Percentiles rank a stretch among this genome's conserved stretches.
phyloP scores from a whole-genome alignment of 2,888 invertebrate species.

The Caenorhabditis sp. region DNA sequence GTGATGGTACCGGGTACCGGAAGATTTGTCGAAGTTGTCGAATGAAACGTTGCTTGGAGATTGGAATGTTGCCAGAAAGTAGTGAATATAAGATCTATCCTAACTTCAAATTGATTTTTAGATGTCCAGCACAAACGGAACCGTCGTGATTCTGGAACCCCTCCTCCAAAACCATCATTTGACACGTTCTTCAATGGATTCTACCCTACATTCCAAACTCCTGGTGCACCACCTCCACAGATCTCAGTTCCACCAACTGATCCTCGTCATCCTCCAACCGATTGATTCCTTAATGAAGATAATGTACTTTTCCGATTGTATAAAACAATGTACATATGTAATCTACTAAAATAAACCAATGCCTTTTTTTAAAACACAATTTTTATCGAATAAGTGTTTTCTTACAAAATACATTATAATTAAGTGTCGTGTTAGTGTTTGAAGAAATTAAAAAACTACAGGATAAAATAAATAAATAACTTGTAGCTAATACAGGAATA shows the following conservation, averaged over 20 bases:
- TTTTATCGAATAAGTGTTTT: too few relatives aligned
- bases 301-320: too few relatives aligned
- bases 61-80: slow-evolving; percentile 83
- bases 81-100: slow-evolving; percentile 29
- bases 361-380: too few relatives aligned
- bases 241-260: slow-evolving; percentile 14
- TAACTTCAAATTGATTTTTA: slow-evolving; percentile 11
- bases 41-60: slow-evolving; percentile 78
- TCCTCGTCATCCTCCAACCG: slow-evolving; percentile 1
- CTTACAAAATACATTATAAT: too few relatives aligned
- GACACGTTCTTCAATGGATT: slow-evolving; percentile 44
- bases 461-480: too few relatives aligned
- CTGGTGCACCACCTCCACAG: background rate
- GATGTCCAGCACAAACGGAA: slow-evolving; percentile 80
- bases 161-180: slow-evolving; percentile 30
- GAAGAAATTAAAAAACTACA: too few relatives aligned
- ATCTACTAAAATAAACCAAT: too few relatives aligned
- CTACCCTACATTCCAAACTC: slow-evolving; percentile 19
- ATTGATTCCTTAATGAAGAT: too few relatives aligned
- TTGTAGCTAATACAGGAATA: too few relatives aligned
- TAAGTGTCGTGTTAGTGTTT: too few relatives aligned
- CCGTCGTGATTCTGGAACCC: slow-evolving; percentile 53
- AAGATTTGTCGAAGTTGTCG: slow-evolving; percentile 81
- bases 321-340: too few relatives aligned
- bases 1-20: slow-evolving; percentile 80